Conservation (phyloP, 2,113 vertebrate species). For the Corapipo altera region DNA sequence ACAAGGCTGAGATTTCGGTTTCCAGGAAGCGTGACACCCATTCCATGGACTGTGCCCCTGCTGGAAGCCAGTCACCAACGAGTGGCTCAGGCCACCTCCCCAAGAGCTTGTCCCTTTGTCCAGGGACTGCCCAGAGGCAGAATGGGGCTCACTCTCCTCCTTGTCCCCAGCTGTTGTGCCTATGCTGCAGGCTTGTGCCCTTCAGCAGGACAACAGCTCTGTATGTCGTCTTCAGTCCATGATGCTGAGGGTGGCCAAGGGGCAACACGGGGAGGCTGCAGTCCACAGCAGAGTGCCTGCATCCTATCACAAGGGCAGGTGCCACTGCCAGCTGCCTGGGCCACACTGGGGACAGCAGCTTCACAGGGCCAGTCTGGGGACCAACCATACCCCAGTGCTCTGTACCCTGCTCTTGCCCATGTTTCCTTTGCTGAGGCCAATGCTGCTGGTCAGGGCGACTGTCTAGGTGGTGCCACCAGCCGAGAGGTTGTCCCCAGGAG, state of each 20-base stretch:
- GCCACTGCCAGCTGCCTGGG: accelerated
- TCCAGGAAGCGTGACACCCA: not conserved
- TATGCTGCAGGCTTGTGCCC: not conserved
- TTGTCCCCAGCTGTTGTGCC: not conserved
- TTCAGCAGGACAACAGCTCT: not conserved
- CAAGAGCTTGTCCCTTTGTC: not conserved
- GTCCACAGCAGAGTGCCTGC: not conserved
- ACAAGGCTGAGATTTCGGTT: not conserved
- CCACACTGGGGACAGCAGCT: not conserved
- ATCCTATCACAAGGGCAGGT: no score
- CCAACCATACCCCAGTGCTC: not conserved
- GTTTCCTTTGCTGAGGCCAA: not conserved
- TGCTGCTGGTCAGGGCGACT: not conserved
- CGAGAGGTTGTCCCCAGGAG: not conserved
- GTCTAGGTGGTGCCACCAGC: not conserved
- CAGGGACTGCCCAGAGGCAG: not conserved
- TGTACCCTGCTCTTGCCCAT: not conserved
- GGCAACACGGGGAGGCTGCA: accelerated
- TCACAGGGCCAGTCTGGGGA: not conserved
- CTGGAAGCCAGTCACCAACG: accelerated
- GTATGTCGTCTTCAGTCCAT: not conserved
- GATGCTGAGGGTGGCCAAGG: not conserved
- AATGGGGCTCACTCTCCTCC: accelerated
- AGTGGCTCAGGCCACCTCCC: not conserved
- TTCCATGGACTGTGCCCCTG: not conserved